Percentiles rank a stretch among this genome's conserved stretches.
phyloP scores from a whole-genome alignment of 2,888 invertebrate genomes.

The Polydrusus tereticollis region DNA sequence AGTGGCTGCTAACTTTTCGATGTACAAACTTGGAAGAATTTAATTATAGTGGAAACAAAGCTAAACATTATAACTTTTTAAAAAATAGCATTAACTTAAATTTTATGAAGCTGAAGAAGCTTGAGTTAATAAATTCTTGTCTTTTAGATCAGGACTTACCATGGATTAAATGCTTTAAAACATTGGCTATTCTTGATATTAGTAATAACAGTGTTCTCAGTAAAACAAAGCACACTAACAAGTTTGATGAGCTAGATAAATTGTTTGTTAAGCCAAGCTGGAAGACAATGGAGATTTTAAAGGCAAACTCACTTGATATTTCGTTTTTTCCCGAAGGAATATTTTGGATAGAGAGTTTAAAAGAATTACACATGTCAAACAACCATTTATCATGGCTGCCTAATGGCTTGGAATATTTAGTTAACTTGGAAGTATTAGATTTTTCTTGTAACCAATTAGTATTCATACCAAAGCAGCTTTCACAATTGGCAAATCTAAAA shows the following conservation, averaged over 20 bases:
- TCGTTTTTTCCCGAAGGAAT: slow-evolving; percentile 55
- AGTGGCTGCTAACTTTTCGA: slow-evolving; percentile 54
- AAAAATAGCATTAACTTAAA: slow-evolving; percentile 49
- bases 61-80: slow-evolving; percentile 49
- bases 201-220: slow-evolving; percentile 48
- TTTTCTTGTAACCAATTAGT: slow-evolving; percentile 52
- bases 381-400: slow-evolving; percentile 56
- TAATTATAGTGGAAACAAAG: slow-evolving; percentile 55
- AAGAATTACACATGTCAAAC: slow-evolving; percentile 52
- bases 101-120: slow-evolving; percentile 48
- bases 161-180: slow-evolving; percentile 52
- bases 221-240: slow-evolving; percentile 42
- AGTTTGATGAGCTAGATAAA: slow-evolving; percentile 50
- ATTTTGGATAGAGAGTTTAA: slow-evolving; percentile 52
- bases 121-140: slow-evolving; percentile 51
- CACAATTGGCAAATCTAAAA: slow-evolving; percentile 45
- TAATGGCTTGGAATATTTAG: slow-evolving; percentile 52
- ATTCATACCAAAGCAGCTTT: slow-evolving; percentile 49
- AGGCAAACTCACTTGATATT: slow-evolving; percentile 50
- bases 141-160: slow-evolving; percentile 51
- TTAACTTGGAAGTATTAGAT: slow-evolving; percentile 55
- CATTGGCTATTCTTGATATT: slow-evolving; percentile 54
- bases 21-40: slow-evolving; percentile 52
- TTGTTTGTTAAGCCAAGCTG: slow-evolving; percentile 54
- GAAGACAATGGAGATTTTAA: slow-evolving; percentile 51